Evolutionary conservation across 2,888 invertebrate genomes (phyloP).

Genomic region (Odontocolon sp.): DNA sequence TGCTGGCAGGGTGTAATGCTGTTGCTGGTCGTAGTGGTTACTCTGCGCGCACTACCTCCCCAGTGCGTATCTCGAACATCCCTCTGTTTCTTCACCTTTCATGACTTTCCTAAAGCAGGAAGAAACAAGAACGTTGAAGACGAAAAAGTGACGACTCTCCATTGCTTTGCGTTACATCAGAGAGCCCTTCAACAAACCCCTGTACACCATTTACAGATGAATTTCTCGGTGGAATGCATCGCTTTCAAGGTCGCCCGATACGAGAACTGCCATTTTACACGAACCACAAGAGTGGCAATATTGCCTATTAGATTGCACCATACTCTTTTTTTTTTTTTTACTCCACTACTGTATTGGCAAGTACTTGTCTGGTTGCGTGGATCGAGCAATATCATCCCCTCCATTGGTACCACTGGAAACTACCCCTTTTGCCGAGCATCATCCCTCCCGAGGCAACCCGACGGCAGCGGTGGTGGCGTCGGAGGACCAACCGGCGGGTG

Average conservation of each 20-base stretch:
- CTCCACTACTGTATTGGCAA: too few relatives aligned
- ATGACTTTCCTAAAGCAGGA: neutral
- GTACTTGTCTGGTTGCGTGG: conserved; percentile 45
- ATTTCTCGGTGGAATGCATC: neutral
- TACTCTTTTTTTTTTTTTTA: neutral
- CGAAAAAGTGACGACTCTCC: neutral
- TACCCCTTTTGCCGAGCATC: conserved; percentile 49
- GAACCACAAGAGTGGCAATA: too few relatives aligned
- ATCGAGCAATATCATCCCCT: conserved; percentile 54
- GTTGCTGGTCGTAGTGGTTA: conserved; percentile 44
- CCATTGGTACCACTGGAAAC: conserved; percentile 39
- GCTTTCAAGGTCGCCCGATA: neutral
- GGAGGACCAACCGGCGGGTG: conserved; percentile 59
- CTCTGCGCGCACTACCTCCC: conserved; percentile 31
- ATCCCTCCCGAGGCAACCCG: conserved; percentile 47
- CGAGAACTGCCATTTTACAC: neutral
- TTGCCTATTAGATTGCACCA: too few relatives aligned
- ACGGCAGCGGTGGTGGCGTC: conserved; percentile 34
- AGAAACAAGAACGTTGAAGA: neutral
- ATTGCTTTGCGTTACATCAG: conserved; percentile 8
- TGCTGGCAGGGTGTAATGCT: conserved; percentile 57
- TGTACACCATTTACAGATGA: neutral
- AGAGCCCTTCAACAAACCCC: neutral
- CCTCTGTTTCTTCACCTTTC: neutral
- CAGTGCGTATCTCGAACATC: conserved; percentile 15